Conservation (phyloP, 2,888 invertebrate species). For the Aleiodes alternator region DNA sequence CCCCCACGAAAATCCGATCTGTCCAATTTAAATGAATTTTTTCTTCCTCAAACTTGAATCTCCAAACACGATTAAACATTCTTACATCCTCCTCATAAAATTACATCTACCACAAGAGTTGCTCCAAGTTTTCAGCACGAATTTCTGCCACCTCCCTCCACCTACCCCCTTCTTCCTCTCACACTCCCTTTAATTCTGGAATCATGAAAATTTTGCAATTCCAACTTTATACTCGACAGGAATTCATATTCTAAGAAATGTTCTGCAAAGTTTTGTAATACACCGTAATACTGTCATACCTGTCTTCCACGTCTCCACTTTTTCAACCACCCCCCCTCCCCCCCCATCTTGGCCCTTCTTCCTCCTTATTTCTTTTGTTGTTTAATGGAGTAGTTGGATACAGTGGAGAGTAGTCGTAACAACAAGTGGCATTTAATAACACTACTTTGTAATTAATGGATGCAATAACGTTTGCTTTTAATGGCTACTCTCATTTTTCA, state of each 20-base stretch:
- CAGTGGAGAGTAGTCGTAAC: conserved; percentile 1
- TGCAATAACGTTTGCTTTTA: conserved; percentile 11
- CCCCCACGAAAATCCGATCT: too few relatives aligned
- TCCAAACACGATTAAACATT: too few relatives aligned
- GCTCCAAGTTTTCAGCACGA: not conserved
- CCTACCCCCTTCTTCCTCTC: too few relatives aligned
- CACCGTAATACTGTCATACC: not conserved
- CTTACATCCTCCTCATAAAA: not conserved
- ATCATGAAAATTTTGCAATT: conserved; percentile 15
- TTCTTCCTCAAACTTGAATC: too few relatives aligned
- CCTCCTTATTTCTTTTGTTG: not conserved
- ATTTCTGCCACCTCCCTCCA: not conserved
- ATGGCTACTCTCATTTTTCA: not conserved
- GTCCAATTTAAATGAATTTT: too few relatives aligned
- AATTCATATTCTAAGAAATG: not conserved
- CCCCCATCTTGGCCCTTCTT: not conserved
- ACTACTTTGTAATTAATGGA: conserved; percentile 13
- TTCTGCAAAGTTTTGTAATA: not conserved
- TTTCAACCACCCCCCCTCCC: too few relatives aligned
- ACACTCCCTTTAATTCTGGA: not conserved
- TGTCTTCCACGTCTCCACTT: not conserved
- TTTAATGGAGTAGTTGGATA: not conserved
- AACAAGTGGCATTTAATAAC: conserved; percentile 20
- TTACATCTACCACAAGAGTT: not conserved
- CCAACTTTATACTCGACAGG: conserved; percentile 2